Base-by-base conservation (phyloP, 2,113 vertebrate genomes). In the Gulo gulo region DNA sequence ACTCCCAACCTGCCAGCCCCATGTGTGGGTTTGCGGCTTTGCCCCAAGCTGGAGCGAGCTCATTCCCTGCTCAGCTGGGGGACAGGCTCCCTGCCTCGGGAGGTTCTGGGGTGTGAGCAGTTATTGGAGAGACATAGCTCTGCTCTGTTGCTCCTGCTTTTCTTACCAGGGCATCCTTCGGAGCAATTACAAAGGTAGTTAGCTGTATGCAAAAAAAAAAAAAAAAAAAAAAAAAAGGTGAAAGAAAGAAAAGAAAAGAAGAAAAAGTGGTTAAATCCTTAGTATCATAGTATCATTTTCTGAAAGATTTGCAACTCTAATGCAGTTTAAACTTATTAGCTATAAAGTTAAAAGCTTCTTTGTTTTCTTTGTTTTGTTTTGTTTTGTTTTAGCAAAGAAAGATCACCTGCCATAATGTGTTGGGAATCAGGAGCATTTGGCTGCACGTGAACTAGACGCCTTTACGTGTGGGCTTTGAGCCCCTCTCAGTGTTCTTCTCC, bases 41-140 rank as follows among this genome's bases (percentile, higher is more conserved):
- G 74, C 95, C 84, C 71, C 76, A 89, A 96, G 92, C 69, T 34
- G 52, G 79, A 55, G 59, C 0, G 3, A 96, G 47, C 79, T 92
- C 69, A 96, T 96, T 97, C 90, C 52, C 92, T 42, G 89, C 96
- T 97, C 95, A 94, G 84, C 92, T 87, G 96, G 92, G 80, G 69
- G 78, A 55, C 42, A 0, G 83, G 79, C 83, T 71, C 36, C 79
- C 90, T 84, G 47, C 86, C 86, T 85, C 31, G 2, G 50, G 83
- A 74, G 50, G 55, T 81, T 96, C 93, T 47, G 57, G 34, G 21
- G 57, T 84, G 78, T 95, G 84, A 95, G 81, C 84, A 81, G 57
- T 94, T 94, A 94, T 96, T 95, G 94, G 61, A 52, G 52, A 88
- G 50, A 80, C 93, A 90, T 1, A 91, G 52, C 42, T 73, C 42